Evolutionary conservation across 2,888 invertebrate species (phyloP).

Genomic region (Nasonia oneida): DNA sequence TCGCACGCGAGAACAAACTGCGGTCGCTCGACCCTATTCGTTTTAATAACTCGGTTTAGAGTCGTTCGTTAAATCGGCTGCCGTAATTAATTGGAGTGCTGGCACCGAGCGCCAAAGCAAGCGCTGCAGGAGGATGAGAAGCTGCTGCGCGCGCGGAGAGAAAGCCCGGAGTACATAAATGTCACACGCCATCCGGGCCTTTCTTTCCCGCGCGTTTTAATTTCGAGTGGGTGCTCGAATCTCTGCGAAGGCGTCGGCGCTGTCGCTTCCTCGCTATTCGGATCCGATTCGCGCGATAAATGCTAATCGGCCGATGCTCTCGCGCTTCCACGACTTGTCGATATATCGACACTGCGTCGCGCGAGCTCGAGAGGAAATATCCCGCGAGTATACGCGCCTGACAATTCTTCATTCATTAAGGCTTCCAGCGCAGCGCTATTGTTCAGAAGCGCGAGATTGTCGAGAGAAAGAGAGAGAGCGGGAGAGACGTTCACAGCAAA

Average conservation of each 20-base stretch:
- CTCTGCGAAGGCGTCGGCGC: background rate
- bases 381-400: constrained; percentile 8
- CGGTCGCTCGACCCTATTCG: constrained; percentile 26
- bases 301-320: constrained; percentile 27
- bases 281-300: constrained; percentile 15
- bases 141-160: background rate
- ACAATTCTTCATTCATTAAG: constrained; percentile 40
- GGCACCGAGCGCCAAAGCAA: background rate
- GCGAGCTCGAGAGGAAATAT: constrained; percentile 14
- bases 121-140: background rate
- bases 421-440: background rate
- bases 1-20: constrained; percentile 20
- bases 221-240: background rate
- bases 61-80: constrained; percentile 42
- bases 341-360: constrained; percentile 2
- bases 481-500: background rate
- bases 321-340: background rate
- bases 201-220: constrained; percentile 16
- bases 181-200: background rate
- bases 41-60: constrained; percentile 39
- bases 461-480: background rate
- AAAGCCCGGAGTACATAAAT: constrained; percentile 14
- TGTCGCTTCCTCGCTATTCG: background rate
- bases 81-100: constrained; percentile 44
- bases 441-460: constrained; percentile 2